phyloP scores from a whole-genome alignment of 2,797 vertebrate species.

The Fratercula arctica region DNA sequence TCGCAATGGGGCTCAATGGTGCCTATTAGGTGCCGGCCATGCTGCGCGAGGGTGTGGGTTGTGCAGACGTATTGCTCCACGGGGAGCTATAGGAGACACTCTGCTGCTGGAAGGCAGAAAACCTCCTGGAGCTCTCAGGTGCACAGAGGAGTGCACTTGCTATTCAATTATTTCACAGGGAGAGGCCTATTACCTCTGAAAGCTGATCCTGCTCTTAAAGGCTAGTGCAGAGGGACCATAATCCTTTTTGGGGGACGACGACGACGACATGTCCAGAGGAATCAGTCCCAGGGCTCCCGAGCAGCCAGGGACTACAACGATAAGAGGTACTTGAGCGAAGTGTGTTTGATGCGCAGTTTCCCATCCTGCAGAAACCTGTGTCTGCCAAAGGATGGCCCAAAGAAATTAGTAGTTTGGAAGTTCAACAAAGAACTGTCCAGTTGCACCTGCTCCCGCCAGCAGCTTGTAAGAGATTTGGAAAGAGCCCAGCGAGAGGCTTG shows the following conservation, averaged over 20 bases:
- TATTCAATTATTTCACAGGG: conserved; percentile 20
- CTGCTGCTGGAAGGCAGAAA: conserved; percentile 21
- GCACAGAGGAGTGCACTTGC: background rate
- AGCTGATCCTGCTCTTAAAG: background rate
- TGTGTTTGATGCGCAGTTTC: background rate
- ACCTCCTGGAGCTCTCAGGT: conserved; percentile 17
- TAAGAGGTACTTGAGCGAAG: background rate
- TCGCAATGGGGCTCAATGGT: background rate
- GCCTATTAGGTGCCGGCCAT: conserved; percentile 24
- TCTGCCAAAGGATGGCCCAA: background rate
- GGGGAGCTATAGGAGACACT: background rate
- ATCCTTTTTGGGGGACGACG: background rate
- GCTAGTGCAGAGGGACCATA: background rate
- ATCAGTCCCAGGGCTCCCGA: background rate
- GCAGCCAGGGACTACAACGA: background rate
- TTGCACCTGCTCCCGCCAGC: background rate
- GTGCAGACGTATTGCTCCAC: background rate
- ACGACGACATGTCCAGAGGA: background rate
- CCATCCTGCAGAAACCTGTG: background rate
- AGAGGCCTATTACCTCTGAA: background rate
- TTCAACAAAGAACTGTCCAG: background rate
- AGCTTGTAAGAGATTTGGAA: background rate
- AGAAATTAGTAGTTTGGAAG: background rate
- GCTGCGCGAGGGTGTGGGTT: background rate
- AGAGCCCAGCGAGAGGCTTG: background rate